Evolutionary conservation across 2,888 invertebrate genomes (phyloP), one percentile per base, ranked within the genome.

Genomic region (Harpagoxenus sublaevis): DNA sequence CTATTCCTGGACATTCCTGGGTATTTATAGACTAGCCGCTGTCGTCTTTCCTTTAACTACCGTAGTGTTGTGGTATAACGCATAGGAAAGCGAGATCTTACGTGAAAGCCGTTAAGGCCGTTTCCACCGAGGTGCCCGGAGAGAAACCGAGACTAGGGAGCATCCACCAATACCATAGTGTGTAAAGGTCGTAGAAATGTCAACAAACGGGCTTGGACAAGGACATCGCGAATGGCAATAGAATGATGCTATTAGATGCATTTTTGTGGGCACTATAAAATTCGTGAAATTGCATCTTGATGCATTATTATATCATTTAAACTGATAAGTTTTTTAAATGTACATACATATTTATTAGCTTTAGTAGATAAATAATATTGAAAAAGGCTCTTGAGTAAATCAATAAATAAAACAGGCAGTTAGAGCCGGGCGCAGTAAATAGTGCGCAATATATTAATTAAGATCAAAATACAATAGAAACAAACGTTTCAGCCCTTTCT

Each of bases 101-200:
- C 89, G 90, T 87, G 90, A 92, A 91, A 91, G 92, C 91, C 65
- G 90, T 90, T 89, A 91, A 90, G 87, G 85, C 89, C 84, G 68
- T 89, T 89, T 89, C 84, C 88, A 85, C 83, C 53, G 79, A 74
- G 74, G 83, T 83, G 81, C 75, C 74, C 60, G 84, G 71, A 85
- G 90, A 89, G 91, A 91, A 88, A 91, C 86, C 70, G 75, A 86
- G 86, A 83, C 35, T 65, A 51, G 23, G 39, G 78, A 85, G 83
- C 86, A 88, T 91, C 85, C 84, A 74, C 85, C 83, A 83, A 86
- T 83, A 70, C 71, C 28, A 35, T 18, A 45, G 12, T 78, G 65
- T 65, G 51, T 75, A 92, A 91, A 92, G 92, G 92, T 91, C 89
- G 89, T 87, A 84, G 84, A 92, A 92, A 92, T 92, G 92, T 88